phyloP scores from a whole-genome alignment of 2,113 vertebrate species.

The Nyctibius bracteatus region DNA sequence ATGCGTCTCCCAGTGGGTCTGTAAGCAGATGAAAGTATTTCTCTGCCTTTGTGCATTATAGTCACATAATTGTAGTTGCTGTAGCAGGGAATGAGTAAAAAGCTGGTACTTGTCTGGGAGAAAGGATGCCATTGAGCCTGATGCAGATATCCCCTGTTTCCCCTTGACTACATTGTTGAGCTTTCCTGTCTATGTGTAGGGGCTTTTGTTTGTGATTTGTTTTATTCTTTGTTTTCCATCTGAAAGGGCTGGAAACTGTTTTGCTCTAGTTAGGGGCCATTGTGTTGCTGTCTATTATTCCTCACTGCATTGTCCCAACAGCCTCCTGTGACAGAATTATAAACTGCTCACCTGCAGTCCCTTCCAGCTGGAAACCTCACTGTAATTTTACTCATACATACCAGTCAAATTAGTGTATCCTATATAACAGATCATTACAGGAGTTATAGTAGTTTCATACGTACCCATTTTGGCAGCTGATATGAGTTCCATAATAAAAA shows the following conservation, averaged over 20 bases:
- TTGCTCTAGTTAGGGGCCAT: not conserved
- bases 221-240: slow-evolving; percentile 2
- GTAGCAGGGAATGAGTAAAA: not conserved
- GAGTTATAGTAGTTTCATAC: not conserved
- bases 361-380: slow-evolving; percentile 4
- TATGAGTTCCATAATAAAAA: not conserved
- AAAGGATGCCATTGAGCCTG: not conserved
- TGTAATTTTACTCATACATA: not conserved
- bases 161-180: not conserved
- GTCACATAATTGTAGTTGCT: not conserved
- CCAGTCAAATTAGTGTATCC: not conserved
- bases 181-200: not conserved
- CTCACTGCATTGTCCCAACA: not conserved
- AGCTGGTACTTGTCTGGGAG: not conserved
- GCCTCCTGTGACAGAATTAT: not conserved
- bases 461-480: not conserved
- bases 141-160: not conserved
- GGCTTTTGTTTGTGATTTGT: not conserved
- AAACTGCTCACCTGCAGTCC: not conserved
- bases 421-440: not conserved
- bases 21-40: not conserved
- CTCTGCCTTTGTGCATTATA: not conserved
- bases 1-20: not conserved
- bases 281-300: not conserved
- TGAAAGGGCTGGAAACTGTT: not conserved